These are phyloP conservation scores for Oophaga sylvatica DNA, from an alignment of 2,797 vertebrate genomes.

Conservation along the genomic window DNA sequence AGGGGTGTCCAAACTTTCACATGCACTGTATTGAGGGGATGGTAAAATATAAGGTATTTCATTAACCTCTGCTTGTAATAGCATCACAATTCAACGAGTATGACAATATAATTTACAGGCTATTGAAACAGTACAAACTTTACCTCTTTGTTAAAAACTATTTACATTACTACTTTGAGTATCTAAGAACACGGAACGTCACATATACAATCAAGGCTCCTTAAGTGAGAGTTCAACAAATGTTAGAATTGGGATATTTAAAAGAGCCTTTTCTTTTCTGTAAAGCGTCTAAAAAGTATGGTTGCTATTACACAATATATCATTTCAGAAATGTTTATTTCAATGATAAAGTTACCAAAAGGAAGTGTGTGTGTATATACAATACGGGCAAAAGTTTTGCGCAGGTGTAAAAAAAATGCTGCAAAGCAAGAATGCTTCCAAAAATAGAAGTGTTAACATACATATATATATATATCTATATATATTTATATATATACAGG, in stretches of 20 bases:
- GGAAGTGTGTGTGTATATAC: not conserved
- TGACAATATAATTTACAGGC: constrained; percentile 42
- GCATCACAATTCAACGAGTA: constrained; percentile 4
- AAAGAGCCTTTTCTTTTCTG: not conserved
- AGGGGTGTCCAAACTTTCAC: no score
- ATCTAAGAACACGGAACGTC: constrained; percentile 36
- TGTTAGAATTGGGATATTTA: not conserved
- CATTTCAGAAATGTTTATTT: not conserved
- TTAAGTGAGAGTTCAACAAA: constrained; percentile 10
- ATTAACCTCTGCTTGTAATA: not conserved
- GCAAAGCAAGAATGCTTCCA: no score
- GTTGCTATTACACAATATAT: constrained; percentile 9
- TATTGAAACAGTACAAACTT: constrained; percentile 44
- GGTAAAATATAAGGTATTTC: not conserved
- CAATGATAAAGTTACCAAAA: constrained; percentile 1
- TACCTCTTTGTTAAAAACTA: constrained; percentile 47
- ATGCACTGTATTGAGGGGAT: not conserved
- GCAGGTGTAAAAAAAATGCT: no score
- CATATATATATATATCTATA: no score
- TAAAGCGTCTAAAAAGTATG: constrained; percentile 21
- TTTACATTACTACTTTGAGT: constrained; percentile 28
- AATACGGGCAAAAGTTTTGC: no score
- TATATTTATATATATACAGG: no score
- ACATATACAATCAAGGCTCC: constrained; percentile 47
- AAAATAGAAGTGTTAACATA: no score